These are phyloP conservation scores for Oryzaephilus surinamensis DNA, from an alignment of 1,140 invertebrate genomes.

Conservation along the genomic window DNA sequence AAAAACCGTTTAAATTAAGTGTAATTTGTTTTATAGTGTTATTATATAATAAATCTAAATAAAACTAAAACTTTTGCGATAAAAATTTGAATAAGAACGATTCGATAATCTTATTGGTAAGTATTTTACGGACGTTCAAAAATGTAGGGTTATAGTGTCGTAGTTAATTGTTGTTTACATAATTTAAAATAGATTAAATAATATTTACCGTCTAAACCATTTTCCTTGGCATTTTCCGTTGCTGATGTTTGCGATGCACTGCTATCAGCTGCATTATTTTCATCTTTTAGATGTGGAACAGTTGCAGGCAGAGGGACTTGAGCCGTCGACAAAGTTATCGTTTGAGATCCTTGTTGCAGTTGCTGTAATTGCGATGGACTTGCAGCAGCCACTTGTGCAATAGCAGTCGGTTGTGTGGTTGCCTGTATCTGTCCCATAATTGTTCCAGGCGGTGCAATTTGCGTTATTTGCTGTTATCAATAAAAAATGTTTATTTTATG, in stretches of 20 bases:
- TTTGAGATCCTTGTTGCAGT: slow-evolving; percentile 32
- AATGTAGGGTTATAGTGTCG: too few species aligned
- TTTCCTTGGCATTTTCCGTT: slow-evolving; percentile 23
- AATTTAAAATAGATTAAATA: too few species aligned
- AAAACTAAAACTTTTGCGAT: too few species aligned
- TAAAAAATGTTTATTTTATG: too few species aligned
- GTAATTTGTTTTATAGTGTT: too few species aligned
- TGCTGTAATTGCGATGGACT: slow-evolving; percentile 36
- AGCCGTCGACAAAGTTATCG: slow-evolving; percentile 27
- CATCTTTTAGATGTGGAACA: slow-evolving; percentile 7
- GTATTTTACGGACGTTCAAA: too few species aligned
- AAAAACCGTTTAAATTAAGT: too few species aligned
- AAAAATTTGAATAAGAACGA: too few species aligned
- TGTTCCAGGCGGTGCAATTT: slow-evolving; percentile 39
- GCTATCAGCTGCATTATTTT: slow-evolving; percentile 14
- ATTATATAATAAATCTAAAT: too few species aligned
- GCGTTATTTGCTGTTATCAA: slow-evolving; percentile 28
- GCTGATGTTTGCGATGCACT: slow-evolving; percentile 14
- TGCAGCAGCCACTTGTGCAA: slow-evolving; percentile 27
- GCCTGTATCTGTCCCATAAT: slow-evolving; percentile 39
- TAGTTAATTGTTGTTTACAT: too few species aligned
- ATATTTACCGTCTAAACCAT: slow-evolving; percentile 21
- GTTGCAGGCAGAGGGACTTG: slow-evolving; percentile 29
- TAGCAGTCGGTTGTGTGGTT: slow-evolving; percentile 21
- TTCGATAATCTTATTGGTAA: too few species aligned